Conservation (phyloP, 2,113 vertebrate species). For the Hassar affinis region DNA sequence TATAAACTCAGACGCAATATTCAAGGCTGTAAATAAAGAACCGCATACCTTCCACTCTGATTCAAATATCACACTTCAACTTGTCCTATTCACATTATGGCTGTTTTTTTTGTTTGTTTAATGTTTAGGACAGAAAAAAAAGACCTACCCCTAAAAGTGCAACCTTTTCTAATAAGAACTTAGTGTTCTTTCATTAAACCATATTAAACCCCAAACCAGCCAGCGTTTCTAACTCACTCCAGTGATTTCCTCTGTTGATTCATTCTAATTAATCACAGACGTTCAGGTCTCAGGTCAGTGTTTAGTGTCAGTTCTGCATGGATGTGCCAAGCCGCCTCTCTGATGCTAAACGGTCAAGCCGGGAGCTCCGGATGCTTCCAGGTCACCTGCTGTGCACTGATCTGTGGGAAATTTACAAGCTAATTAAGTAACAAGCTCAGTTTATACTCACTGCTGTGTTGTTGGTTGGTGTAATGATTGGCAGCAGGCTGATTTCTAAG, state of each 20-base stretch:
- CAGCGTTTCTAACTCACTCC: neutral
- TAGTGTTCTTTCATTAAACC: neutral
- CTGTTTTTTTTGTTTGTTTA: neutral
- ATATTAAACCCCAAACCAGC: neutral
- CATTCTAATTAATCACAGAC: constrained; percentile 31
- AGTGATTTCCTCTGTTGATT: constrained; percentile 18
- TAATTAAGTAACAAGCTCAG: constrained; percentile 34
- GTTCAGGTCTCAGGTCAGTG: constrained; percentile 36
- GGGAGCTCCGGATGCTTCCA: constrained; percentile 28
- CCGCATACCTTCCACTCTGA: neutral
- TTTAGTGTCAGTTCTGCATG: constrained; percentile 25
- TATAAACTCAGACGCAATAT: neutral
- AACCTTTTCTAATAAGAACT: neutral
- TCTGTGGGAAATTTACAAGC: constrained; percentile 35
- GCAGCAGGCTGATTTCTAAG: neutral
- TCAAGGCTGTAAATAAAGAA: constrained; percentile 1
- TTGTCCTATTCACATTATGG: neutral
- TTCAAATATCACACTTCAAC: neutral
- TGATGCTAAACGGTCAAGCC: constrained; percentile 36
- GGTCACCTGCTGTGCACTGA: constrained; percentile 41
- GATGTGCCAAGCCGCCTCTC: constrained; percentile 38
- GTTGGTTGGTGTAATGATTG: constrained; percentile 18
- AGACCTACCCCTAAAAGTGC: neutral
- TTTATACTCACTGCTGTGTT: constrained; percentile 6
- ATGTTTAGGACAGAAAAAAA: neutral